A percentile compares a stretch with the other conserved stretches of the same genome.
phyloP scores from a whole-genome alignment of 2,113 vertebrate genomes.

The Mungos mungo region DNA sequence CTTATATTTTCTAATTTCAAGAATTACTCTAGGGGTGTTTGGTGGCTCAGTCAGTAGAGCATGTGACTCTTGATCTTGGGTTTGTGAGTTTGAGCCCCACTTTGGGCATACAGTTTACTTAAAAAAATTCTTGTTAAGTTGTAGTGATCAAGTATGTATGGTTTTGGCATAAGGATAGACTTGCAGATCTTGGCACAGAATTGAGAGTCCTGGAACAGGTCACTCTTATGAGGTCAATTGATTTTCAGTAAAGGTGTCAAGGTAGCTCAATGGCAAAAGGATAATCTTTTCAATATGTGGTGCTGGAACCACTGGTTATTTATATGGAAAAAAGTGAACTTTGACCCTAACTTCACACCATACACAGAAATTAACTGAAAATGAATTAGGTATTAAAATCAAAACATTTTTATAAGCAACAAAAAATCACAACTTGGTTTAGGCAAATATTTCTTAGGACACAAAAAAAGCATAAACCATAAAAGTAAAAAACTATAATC shows the following conservation, averaged over 20 bases:
- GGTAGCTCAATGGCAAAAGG: not conserved
- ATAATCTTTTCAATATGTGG: not conserved
- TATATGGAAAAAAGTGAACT: not conserved
- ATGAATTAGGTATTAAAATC: not conserved
- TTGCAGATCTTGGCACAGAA: not conserved
- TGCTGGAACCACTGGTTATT: not conserved
- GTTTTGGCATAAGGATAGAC: not conserved
- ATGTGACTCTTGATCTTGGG: not conserved
- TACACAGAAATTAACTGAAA: not conserved
- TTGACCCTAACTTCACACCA: not conserved
- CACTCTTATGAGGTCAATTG: not conserved
- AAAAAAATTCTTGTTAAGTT: not conserved
- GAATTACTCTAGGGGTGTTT: not conserved
- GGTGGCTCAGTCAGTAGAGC: not conserved
- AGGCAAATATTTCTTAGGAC: not conserved
- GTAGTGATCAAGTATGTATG: not conserved
- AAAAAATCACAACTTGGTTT: not conserved
- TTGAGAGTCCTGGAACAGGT: not conserved
- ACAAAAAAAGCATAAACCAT: not conserved
- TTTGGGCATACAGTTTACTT: not conserved
- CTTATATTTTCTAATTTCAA: not conserved
- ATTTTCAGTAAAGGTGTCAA: conserved; percentile 5
- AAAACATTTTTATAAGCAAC: not conserved
- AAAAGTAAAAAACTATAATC: not conserved
- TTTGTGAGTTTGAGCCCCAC: not conserved